Base-by-base conservation (phyloP, 1,140 invertebrate species). In the Manduca sexta region DNA sequence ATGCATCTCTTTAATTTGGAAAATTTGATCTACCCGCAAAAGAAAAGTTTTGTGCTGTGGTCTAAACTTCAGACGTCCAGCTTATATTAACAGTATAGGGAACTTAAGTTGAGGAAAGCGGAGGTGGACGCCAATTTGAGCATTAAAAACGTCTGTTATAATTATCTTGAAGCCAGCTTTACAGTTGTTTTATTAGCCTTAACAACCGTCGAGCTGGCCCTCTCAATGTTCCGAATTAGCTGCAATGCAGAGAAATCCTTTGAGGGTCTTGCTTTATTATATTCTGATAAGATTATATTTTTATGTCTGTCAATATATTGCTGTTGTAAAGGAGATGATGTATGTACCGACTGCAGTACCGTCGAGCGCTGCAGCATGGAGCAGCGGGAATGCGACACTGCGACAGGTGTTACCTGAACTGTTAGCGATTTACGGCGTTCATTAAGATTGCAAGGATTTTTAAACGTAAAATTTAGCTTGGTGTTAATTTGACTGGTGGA, bases 91-190 rank as follows among this genome's bases (percentile, higher is more conserved):
- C 49, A 46, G 49, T 12, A 14, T 50, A 51, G 46, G 40, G 47
- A 31, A 33, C 45, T 16, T 31, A 18, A 37, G 42, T 10, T 13
- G 11, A 12, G 33, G n/a, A 12, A 48, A 48, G 42, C 26, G 46
- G 34, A 16, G 17, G 17, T 35, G 18, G 44, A 33, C 47, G 37
- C 17, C 45, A 50, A 56, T 60, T 57, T 47, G 42, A 21, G n/a
- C 45, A 49, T 62, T 53, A 56, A 49, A 48, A 17, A 21, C 53
- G 50, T 53, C 52, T 60, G 50, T 59, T 59, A 53, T 58, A 58
- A 56, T 59, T 61, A 56, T 52, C 51, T 45, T 29, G 10, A 39
- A 44, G 6, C 17, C 4, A 8, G 30, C 39, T 56, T 60, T 50
- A 38, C 15, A 52, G 33, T 8, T 13, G 35, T 59, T 64, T 60